These are phyloP conservation scores for Erythrocercus mccallii DNA, from an alignment of 2,113 vertebrate species.

Conservation along the genomic window DNA sequence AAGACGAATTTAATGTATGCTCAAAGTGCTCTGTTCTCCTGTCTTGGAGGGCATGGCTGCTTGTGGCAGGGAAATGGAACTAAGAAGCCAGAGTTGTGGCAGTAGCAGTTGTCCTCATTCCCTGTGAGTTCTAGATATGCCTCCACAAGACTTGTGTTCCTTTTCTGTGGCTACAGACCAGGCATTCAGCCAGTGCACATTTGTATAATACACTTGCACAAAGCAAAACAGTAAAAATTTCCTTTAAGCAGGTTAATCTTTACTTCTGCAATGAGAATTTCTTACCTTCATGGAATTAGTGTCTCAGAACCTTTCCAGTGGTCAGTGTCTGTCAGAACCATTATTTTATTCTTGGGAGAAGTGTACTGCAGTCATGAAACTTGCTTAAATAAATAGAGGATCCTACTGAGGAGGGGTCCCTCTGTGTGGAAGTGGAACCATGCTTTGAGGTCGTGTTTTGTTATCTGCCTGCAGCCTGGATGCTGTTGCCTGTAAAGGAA, in stretches of 20 bases:
- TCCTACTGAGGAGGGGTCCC: neutral
- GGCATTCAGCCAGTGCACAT: neutral
- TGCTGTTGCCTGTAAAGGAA: neutral
- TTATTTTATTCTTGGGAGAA: neutral
- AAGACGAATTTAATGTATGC: neutral
- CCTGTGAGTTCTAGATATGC: neutral
- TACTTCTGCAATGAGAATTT: neutral
- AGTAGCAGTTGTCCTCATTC: neutral
- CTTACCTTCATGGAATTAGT: neutral
- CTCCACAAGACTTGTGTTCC: neutral
- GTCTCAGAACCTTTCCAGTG: neutral
- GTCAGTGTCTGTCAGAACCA: neutral
- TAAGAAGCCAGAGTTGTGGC: neutral
- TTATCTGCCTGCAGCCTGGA: neutral
- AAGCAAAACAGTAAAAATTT: neutral
- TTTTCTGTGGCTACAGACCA: neutral
- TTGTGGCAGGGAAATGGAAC: neutral
- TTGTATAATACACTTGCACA: neutral
- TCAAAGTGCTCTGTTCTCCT: neutral
- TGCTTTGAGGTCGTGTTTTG: neutral
- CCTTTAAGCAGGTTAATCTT: neutral
- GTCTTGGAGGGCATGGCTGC: neutral
- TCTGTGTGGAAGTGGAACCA: neutral
- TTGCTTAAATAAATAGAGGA: neutral
- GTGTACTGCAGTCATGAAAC: neutral